Conservation (phyloP, 2,113 vertebrate species). For the Phocoena phocoena region DNA sequence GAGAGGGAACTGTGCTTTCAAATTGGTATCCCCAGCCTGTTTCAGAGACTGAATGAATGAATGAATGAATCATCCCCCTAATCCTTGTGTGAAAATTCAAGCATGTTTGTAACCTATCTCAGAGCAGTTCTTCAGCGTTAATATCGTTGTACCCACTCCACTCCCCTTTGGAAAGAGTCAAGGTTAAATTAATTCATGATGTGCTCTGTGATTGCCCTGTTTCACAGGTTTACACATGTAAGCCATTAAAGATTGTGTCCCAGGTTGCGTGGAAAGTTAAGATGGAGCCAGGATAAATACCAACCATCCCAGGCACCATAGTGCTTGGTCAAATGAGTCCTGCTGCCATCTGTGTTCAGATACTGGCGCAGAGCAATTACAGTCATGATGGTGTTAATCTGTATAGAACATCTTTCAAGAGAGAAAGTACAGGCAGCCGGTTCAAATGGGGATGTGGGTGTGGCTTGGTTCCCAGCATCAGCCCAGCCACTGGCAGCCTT, state of each 20-base stretch:
- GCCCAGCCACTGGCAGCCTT: neutral
- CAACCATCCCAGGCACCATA: neutral
- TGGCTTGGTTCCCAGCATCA: neutral
- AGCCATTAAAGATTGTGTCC: neutral
- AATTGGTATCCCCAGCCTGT: neutral
- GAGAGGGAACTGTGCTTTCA: neutral
- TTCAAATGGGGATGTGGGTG: neutral
- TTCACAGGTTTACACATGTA: neutral
- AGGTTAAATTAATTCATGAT: neutral
- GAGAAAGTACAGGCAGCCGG: slow-evolving; percentile 5
- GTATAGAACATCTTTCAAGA: slow-evolving; percentile 23
- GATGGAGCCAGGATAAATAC: neutral
- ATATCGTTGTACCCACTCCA: neutral
- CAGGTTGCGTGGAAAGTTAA: neutral
- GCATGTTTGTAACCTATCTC: neutral
- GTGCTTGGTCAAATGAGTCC: slow-evolving; percentile 8
- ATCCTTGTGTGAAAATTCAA: neutral
- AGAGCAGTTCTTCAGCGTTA: neutral
- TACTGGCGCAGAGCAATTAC: slow-evolving; percentile 13
- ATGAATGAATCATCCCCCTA: neutral
- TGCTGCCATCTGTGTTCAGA: neutral
- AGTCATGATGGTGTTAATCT: slow-evolving; percentile 49
- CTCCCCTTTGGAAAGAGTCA: neutral
- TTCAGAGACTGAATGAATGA: neutral
- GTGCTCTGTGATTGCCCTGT: neutral